Evolutionary conservation across 2,888 invertebrate genomes (phyloP).

Genomic region (Liopterus haemorrhoidalis): DNA sequence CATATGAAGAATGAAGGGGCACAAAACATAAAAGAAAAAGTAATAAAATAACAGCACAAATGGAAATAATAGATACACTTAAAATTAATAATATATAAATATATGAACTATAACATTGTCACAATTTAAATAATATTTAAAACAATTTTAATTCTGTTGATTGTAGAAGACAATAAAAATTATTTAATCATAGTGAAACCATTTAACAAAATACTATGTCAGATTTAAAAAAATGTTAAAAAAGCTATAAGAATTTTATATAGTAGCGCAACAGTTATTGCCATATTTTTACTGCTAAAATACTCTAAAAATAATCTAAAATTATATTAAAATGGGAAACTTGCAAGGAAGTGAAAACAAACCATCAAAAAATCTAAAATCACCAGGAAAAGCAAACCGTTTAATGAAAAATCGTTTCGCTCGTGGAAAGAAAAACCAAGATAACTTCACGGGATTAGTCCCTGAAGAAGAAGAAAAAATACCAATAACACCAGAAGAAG

Average conservation of each 20-base stretch:
- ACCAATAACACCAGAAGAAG: constrained; percentile 14
- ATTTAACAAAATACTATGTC: too few species aligned
- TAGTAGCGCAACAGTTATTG: too few species aligned
- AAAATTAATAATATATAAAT: too few species aligned
- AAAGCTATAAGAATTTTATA: not conserved
- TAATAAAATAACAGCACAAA: too few species aligned
- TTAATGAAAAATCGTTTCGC: constrained; percentile 50
- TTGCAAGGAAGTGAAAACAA: constrained; percentile 50
- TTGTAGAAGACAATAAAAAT: not conserved
- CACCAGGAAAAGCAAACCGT: constrained; percentile 54
- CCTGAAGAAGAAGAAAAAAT: constrained; percentile 29
- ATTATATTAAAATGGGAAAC: constrained; percentile 49
- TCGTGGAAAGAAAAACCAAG: constrained; percentile 41
- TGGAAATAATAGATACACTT: too few species aligned
- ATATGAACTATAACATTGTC: too few species aligned
- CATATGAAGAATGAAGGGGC: too few species aligned
- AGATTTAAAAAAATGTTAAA: not conserved
- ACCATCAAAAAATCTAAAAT: constrained; percentile 51
- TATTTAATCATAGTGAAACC: too few species aligned
- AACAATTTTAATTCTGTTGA: constrained; percentile 1
- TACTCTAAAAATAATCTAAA: too few species aligned
- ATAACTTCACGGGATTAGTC: constrained; percentile 38
- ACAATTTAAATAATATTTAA: too few species aligned
- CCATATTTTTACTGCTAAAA: too few species aligned
- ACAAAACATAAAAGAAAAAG: too few species aligned